Evolutionary conservation across 2,797 vertebrate genomes (phyloP), one percentile per base, ranked within the genome.

Genomic region (Platalea minor): DNA sequence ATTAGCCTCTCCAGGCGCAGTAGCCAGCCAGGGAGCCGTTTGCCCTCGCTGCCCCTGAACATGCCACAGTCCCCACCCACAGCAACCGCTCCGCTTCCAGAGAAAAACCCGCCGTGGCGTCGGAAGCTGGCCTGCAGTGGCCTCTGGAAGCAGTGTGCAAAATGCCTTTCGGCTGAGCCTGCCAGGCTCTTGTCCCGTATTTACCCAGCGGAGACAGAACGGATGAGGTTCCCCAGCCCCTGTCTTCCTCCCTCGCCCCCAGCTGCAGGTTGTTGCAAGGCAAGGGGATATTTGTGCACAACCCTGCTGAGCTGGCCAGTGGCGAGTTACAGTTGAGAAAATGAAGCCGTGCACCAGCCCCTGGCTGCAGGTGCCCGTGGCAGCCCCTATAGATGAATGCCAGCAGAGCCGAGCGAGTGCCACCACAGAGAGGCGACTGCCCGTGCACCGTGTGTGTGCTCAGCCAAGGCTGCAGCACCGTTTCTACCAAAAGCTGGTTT

Each of bases 361-460:
- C 35, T 24, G 35, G 7, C 43, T 70, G 35, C 5, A 25, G 65
- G 4, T 67, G 39, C 43, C 39, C 3, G 1, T 17, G 54, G 63
- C 33, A 94, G 59, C 12, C 43, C 26, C 26, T 43, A 5, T 0
- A 65, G 25, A 65, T 20, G 45, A 88, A 73, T 10, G 17, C 63
- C 81, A 83, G 82, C 35, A 67, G 77, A 90, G 70, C 12, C 4
- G 3, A 83, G 76, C 3, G 7, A 84, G 54, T 11, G 33, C 20
- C 53, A 72, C 15, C 29, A 31, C 53, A 46, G 37, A 74, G 28
- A 65, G 6, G 19, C 33, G 39, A 50, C 25, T 8, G 35, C 17
- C 51, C 6, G 4, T 41, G 73, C 54, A 45, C 7, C 0, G 0
- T 3, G 5, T 5, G 2, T 9, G 17, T 0, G 0, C 45, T 61